A percentile compares a stretch with the other conserved stretches of the same genome.
Evolutionary conservation across 2,888 invertebrate species (phyloP).

Genomic region (Antheraea yamamai): DNA sequence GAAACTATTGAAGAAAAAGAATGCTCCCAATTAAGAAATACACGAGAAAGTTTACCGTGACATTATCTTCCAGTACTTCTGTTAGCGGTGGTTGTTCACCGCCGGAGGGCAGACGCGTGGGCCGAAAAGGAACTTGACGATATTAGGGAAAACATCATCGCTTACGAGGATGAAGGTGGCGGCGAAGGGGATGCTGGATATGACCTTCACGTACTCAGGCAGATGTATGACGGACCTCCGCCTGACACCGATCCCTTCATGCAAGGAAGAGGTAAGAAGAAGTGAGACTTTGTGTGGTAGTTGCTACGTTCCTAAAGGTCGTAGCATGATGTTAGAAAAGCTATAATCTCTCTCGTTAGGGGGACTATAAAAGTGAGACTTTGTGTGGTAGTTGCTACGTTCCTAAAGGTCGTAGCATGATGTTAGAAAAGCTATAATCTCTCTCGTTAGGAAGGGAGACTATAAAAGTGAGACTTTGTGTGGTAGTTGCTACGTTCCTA

Average conservation of each 20-base stretch:
- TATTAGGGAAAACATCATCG: slow-evolving; percentile 97
- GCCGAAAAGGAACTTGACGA: slow-evolving; percentile 97
- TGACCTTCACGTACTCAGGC: slow-evolving; percentile 90
- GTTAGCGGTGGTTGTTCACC: slow-evolving; percentile 95
- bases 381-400: too few relatives aligned
- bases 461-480: too few relatives aligned
- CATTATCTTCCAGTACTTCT: slow-evolving; percentile 84
- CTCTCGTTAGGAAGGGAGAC: too few relatives aligned
- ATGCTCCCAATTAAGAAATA: background rate
- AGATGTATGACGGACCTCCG: slow-evolving; percentile 84
- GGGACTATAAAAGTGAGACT: too few relatives aligned
- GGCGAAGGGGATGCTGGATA: slow-evolving; percentile 98
- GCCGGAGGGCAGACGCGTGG: slow-evolving; percentile 91
- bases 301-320: too few relatives aligned
- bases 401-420: too few relatives aligned
- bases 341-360: too few relatives aligned
- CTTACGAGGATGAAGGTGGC: slow-evolving; percentile 99
- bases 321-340: too few relatives aligned
- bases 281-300: too few relatives aligned
- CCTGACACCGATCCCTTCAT: slow-evolving; percentile 79
- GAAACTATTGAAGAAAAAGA: background rate
- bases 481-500: too few relatives aligned
- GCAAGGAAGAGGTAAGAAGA: slow-evolving; percentile 73
- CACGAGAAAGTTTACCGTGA: background rate
- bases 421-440: too few relatives aligned